Evolutionary conservation across 2,797 vertebrate genomes (phyloP), one percentile per base, ranked within the genome.

Genomic region (Phataginus tetradactyla): DNA sequence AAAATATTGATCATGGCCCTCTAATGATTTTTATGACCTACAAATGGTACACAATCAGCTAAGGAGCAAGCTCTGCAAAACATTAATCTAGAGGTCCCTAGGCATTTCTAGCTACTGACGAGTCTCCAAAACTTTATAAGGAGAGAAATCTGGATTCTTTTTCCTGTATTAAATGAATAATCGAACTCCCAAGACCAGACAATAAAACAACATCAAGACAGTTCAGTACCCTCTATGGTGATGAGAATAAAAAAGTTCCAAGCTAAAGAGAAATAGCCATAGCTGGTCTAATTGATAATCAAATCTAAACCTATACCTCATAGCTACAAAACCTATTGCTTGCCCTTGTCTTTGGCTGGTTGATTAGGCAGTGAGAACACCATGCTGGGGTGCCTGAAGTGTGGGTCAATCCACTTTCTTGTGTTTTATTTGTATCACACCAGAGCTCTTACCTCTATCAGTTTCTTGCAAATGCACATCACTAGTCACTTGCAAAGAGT

Each of bases 11-110:
- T 39, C 49, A 95, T 72, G 27, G 27, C 53, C 23, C 39, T 74
- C 34, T 83, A 74, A 93, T 32, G 12, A 75, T 81, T 93, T 93
- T 85, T 90, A 79, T 95, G 37, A 68, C 15, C 29, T 66, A 92
- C 27, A 84, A 89, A 90, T 63, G 23, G 32, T 17, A 87, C 5
- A 89, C 10, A 83, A 74, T 68, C 29, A 77, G 74, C 15, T 69
- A 91, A 29, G 21, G 2, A 32, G 11, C 27, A 53, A 81, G 3
- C 64, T 29, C 49, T 93, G 80, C 72, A 71, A 93, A 87, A 59
- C 20, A 49, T 27, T 51, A 15, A 68, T 81, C 64, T 93, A 90
- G 6, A 78, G 20, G 20, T n/a, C 39, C 29, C 51, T 91, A 91
- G 49, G 68, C 23, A 29, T 90, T 59, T 75, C 74, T 66, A 86